phyloP scores from a whole-genome alignment of 1,140 invertebrate species.

The roundworm (Caenorhabditis elegans) region DNA sequence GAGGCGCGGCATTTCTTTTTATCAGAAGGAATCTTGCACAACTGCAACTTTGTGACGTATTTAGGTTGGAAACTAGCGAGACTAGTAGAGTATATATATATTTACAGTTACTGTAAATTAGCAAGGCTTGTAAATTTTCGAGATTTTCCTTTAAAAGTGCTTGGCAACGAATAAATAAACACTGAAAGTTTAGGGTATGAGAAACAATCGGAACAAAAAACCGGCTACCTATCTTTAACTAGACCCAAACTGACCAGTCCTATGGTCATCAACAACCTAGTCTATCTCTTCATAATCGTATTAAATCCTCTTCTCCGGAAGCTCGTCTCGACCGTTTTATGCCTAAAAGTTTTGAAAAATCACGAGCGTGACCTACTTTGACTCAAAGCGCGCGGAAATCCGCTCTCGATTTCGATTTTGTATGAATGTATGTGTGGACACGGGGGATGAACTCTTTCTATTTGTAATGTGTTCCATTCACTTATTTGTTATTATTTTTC shows the following conservation, averaged over 20 bases:
- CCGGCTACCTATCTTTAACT: background rate
- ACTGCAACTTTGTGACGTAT: too few relatives aligned
- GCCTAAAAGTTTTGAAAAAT: constrained; percentile 31
- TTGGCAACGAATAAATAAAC: too few relatives aligned
- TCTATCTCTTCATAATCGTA: constrained; percentile 5
- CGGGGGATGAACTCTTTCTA: background rate
- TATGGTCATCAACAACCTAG: background rate
- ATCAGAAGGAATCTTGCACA: too few relatives aligned
- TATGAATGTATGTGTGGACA: background rate
- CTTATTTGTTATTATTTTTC: background rate
- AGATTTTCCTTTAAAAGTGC: too few relatives aligned
- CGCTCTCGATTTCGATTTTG: constrained; percentile 32
- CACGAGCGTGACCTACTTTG: constrained; percentile 28
- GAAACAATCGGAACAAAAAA: background rate
- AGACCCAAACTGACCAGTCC: constrained; percentile 20
- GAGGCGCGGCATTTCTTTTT: too few relatives aligned
- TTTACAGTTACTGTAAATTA: too few relatives aligned
- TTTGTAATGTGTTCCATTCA: background rate
- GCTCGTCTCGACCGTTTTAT: constrained; percentile 25
- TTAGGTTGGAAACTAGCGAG: too few relatives aligned
- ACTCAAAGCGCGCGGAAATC: constrained; percentile 24
- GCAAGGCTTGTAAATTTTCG: too few relatives aligned
- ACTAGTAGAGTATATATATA: too few relatives aligned
- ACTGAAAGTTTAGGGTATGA: too few relatives aligned
- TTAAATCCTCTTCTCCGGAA: background rate